These are phyloP conservation scores for Sterna hirundo DNA, from an alignment of 2,113 vertebrate genomes.

Conservation along the genomic window DNA sequence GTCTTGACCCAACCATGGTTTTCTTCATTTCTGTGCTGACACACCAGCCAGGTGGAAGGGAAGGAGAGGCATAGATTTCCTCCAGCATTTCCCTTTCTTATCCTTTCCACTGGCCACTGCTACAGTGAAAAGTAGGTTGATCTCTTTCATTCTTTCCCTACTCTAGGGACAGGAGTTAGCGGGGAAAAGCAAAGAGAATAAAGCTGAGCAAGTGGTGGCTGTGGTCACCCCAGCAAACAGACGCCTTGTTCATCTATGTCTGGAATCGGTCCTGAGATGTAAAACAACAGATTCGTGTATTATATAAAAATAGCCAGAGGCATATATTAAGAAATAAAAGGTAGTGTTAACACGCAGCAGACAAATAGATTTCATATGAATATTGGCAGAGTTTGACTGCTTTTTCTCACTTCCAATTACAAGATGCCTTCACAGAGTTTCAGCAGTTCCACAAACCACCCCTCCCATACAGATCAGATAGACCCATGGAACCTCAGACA, in stretches of 20 bases:
- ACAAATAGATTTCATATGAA: neutral
- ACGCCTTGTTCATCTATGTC: neutral
- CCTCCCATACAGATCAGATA: neutral
- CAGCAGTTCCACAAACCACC: neutral
- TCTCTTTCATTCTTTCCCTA: neutral
- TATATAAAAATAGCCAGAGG: neutral
- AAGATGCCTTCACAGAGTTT: neutral
- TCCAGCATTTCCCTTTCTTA: neutral
- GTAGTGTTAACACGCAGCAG: neutral
- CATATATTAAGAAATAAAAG: neutral
- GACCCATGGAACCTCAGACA: neutral
- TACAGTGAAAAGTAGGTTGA: neutral
- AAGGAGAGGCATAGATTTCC: neutral
- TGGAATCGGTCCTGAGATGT: neutral
- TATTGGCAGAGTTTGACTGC: neutral
- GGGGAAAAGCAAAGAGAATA: neutral
- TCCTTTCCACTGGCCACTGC: neutral
- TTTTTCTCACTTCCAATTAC: constrained; percentile 11
- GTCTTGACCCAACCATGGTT: neutral
- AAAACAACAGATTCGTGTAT: neutral
- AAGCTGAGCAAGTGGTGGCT: neutral
- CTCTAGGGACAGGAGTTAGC: neutral
- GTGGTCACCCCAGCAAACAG: neutral
- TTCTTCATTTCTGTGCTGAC: neutral
- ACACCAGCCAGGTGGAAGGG: neutral